phyloP scores from a whole-genome alignment of 2,888 invertebrate species.

The Ethmia dodecea region DNA sequence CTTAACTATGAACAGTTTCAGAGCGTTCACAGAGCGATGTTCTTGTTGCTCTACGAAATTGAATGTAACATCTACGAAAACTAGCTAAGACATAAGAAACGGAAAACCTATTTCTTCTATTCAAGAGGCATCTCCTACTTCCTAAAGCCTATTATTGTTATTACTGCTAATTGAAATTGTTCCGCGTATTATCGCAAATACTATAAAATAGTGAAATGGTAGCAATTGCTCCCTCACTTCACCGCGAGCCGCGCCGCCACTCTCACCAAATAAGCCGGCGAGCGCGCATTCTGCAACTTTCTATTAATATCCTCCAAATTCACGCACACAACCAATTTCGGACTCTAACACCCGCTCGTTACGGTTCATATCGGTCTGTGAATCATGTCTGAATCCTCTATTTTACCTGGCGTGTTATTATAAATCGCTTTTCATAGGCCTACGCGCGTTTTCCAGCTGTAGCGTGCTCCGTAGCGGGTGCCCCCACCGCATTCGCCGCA shows the following conservation, averaged over 20 bases:
- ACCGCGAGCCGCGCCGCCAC: constrained; percentile 33
- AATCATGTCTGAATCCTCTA: constrained; percentile 21
- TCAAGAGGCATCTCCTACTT: too few relatives aligned
- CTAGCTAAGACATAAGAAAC: too few relatives aligned
- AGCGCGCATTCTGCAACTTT: constrained; percentile 60
- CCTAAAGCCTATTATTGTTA: too few relatives aligned
- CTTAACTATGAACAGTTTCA: too few relatives aligned
- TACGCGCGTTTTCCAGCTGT: constrained; percentile 30
- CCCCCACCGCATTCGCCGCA: constrained; percentile 28
- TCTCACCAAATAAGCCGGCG: constrained; percentile 63
- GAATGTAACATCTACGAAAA: too few relatives aligned
- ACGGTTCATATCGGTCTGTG: not conserved
- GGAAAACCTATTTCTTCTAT: too few relatives aligned
- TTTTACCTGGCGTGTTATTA: constrained; percentile 49
- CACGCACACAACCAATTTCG: not conserved
- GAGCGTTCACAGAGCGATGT: too few relatives aligned
- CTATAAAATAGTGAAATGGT: too few relatives aligned
- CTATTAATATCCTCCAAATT: constrained; percentile 44
- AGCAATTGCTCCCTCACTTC: constrained; percentile 15
- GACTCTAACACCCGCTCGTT: not conserved
- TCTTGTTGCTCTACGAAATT: too few relatives aligned
- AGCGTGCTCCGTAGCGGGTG: too few relatives aligned
- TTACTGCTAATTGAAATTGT: too few relatives aligned
- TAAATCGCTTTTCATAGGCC: constrained; percentile 38
- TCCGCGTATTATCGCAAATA: too few relatives aligned